Evolutionary conservation across 2,797 vertebrate genomes (phyloP).

Genomic region (Ambastaia sidthimunki): DNA sequence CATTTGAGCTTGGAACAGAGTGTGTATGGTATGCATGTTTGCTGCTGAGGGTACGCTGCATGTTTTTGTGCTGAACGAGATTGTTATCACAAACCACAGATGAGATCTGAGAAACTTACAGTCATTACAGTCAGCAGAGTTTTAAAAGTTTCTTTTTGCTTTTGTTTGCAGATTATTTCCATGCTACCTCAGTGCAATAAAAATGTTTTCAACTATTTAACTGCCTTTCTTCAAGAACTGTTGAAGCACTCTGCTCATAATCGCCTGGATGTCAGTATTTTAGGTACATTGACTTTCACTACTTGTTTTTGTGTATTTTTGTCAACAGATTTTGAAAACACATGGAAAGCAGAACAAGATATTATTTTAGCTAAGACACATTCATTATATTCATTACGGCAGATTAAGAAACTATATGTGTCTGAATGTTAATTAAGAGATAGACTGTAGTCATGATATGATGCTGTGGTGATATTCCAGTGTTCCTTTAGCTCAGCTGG

Average conservation of each 20-base stretch:
- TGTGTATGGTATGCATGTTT: no score
- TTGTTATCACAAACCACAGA: no score
- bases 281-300: slow-evolving; percentile 82
- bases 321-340: slow-evolving; percentile 4
- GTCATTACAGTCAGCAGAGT: no score
- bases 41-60: no score
- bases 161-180: slow-evolving; percentile 80
- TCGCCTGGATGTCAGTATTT: slow-evolving; percentile 86
- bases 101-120: no score
- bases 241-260: slow-evolving; percentile 88
- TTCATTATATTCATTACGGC: background rate
- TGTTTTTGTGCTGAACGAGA: no score
- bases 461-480: no score
- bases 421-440: background rate
- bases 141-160: slow-evolving; percentile 15
- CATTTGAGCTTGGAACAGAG: no score
- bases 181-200: slow-evolving; percentile 87
- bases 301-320: slow-evolving; percentile 43
- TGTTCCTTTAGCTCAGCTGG: no score
- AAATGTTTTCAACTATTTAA: slow-evolving; percentile 93
- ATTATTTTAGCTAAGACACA: background rate
- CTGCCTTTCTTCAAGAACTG: slow-evolving; percentile 90
- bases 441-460: no score
- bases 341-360: slow-evolving; percentile 42
- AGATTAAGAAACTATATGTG: background rate